Conservation (phyloP, 2,113 vertebrate genomes). For the Hyperopisus bebe region DNA sequence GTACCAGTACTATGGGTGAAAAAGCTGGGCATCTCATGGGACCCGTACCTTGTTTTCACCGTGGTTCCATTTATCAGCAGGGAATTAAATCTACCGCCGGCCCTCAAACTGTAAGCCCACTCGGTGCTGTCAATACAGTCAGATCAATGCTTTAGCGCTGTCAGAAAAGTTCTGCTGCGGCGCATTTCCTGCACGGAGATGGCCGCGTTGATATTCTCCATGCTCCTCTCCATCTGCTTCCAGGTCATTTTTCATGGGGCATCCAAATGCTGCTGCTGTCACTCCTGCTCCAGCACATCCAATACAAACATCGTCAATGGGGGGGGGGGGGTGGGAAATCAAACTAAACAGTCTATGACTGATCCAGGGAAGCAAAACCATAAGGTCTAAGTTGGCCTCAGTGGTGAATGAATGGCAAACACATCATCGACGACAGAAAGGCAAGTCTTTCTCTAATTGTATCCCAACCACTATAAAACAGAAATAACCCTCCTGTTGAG, state of each 20-base stretch:
- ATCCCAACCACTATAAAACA: neutral
- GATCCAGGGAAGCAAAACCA: neutral
- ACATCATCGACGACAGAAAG: neutral
- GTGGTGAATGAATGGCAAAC: neutral
- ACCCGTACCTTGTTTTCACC: neutral
- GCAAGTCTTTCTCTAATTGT: neutral
- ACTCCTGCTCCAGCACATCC: neutral
- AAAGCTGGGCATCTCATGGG: neutral
- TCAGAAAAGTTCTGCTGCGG: neutral
- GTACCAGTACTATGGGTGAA: neutral
- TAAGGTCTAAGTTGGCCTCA: neutral
- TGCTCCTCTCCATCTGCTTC: neutral
- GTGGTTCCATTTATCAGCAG: neutral
- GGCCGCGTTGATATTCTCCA: neutral
- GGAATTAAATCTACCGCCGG: neutral
- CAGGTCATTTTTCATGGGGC: neutral
- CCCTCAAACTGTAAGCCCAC: neutral
- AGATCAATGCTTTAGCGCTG: neutral
- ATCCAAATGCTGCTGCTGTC: neutral
- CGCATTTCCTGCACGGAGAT: neutral
- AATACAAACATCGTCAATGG: neutral
- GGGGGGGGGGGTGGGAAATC: no score
- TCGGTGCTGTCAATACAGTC: neutral
- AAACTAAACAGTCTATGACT: neutral
- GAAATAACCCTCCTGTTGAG: neutral